phyloP scores from a whole-genome alignment of 2,113 vertebrate species.

The Hemichromis elongatus region DNA sequence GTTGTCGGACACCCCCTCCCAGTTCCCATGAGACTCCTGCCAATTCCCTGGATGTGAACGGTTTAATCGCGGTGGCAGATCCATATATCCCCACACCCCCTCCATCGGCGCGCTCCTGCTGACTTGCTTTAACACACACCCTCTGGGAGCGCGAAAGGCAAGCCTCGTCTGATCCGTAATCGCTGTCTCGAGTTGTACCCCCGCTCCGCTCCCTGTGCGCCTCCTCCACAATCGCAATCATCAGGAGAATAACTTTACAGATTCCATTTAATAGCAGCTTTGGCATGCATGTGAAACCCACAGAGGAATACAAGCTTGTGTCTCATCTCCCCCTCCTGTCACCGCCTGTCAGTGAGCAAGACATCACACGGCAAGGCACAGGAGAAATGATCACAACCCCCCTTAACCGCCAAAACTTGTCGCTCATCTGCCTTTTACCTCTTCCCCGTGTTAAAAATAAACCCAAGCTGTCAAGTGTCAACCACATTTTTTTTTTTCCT shows the following conservation, averaged over 20 bases:
- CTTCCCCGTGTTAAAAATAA: constrained; percentile 55
- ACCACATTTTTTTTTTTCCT: not conserved
- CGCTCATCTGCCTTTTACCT: constrained; percentile 54
- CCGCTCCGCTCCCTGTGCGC: not conserved
- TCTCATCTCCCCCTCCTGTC: constrained; percentile 38
- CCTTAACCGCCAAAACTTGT: constrained; percentile 36
- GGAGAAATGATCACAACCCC: constrained; percentile 47
- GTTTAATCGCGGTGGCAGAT: constrained; percentile 52
- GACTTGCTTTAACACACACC: constrained; percentile 15
- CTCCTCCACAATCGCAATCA: constrained; percentile 21
- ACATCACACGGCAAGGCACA: constrained; percentile 24
- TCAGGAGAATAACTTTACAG: constrained; percentile 37
- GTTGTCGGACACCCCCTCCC: not conserved
- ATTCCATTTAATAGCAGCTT: constrained; percentile 37
- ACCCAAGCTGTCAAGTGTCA: constrained; percentile 29
- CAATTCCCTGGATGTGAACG: constrained; percentile 22
- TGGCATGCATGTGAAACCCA: not conserved
- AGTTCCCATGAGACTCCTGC: not conserved
- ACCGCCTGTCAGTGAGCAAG: constrained; percentile 46
- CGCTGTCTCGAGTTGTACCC: not conserved
- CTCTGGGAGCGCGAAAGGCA: constrained; percentile 25
- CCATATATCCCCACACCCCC: constrained; percentile 6
- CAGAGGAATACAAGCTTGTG: constrained; percentile 25
- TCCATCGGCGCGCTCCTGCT: not conserved
- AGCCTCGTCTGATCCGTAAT: constrained; percentile 41